Evolutionary conservation across 1,140 invertebrate genomes (phyloP).

Genomic region (Macrobrachium nipponense): DNA sequence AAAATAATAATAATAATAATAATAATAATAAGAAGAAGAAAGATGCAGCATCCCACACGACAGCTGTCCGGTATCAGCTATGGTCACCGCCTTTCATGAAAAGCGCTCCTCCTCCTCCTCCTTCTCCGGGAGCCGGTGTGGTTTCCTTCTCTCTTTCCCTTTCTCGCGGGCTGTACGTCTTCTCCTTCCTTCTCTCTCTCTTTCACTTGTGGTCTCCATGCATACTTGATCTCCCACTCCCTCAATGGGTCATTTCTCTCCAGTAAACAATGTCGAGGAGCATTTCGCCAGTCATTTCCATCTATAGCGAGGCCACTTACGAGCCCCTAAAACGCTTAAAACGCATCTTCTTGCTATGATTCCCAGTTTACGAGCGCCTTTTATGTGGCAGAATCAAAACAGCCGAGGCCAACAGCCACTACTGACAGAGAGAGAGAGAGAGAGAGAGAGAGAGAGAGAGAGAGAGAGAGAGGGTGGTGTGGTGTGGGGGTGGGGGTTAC

Average conservation of each 20-base stretch:
- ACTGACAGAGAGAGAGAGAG: conserved; percentile 21
- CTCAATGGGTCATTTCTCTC: conserved; percentile 36
- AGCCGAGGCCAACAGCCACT: not conserved
- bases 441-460: not conserved
- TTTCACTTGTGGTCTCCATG: conserved; percentile 18
- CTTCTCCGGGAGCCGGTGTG: no score
- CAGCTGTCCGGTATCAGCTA: conserved; percentile 22
- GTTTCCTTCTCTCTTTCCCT: no score
- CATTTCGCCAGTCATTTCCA: conserved; percentile 38
- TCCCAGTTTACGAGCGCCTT: conserved; percentile 24
- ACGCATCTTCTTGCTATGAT: conserved; percentile 43
- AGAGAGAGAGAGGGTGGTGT: not conserved
- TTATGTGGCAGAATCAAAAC: conserved; percentile 16
- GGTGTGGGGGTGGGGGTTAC: not conserved
- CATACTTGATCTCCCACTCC: conserved; percentile 43
- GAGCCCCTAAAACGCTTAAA: conserved; percentile 42
- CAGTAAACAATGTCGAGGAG: conserved; percentile 34
- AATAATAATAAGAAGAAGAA: no score
- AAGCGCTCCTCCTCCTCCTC: no score
- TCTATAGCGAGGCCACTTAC: conserved; percentile 43
- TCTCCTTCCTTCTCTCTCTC: no score
- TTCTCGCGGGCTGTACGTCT: no score
- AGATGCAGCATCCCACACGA: not conserved
- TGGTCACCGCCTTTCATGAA: no score
- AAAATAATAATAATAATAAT: no score